Evolutionary conservation across 2,888 invertebrate species (phyloP), one percentile per base, ranked within the genome.

Genomic region (Caenorhabditis imperialis): DNA sequence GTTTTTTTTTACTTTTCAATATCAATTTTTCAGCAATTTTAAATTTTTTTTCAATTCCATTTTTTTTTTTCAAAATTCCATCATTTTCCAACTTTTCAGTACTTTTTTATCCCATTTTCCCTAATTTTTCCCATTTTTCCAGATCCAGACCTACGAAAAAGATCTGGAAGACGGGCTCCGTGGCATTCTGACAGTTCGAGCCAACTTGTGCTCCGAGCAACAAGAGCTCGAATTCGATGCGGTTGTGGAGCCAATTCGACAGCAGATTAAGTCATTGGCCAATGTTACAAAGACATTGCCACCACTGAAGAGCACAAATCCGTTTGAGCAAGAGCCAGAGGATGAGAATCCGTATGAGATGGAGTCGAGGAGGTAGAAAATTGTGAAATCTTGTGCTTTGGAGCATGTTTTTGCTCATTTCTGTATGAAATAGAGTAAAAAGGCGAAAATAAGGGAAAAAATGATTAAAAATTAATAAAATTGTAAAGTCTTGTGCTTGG

Each of bases 241-340:
- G 12, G 45, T 76, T n/a, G 62, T 83, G 4, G 83, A 84, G 23
- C 83, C 83, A 7, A 81, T 82, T 45, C 71, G 79, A 45, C 71
- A 77, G 25, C 77, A 82, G 60, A 82, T 83, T 40, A 79, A 81
- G 55, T 60, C 75, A 25, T 57, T 77, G 12, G 45, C 75, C 8
- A 70, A 79, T 48, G 75, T 79, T 3, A 74, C 74, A 3, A 65
- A 67, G 55, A 62, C 62, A 0, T 53, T 79, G 3, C 65, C 75
- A 10, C 10, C 12, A 35, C 20, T 60, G 12, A 30, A 40, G 2
- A n/a, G 22, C 10, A 14, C 25, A 27, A 63, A 72, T 61, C 57
- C 58, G 27, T 61, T 71, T 22, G 69, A 72, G 6, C 60, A 73
- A 20, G 63, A 51, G 0, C 14, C 12, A 0, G 75, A 75, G 35